phyloP scores from a whole-genome alignment of 1,140 invertebrate genomes.

The Colletes gigas region DNA sequence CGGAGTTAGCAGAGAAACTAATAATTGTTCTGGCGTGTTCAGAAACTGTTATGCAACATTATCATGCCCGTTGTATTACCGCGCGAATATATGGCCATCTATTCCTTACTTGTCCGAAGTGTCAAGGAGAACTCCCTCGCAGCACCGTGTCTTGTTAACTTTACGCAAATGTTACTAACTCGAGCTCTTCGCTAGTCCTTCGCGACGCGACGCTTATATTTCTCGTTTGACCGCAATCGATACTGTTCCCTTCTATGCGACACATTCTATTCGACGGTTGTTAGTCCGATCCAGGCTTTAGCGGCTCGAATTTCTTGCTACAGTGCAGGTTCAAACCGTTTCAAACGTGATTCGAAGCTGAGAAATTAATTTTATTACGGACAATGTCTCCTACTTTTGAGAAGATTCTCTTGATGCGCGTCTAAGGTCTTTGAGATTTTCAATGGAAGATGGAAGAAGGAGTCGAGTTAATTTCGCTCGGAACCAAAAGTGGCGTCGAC shows the following conservation, averaged over 20 bases:
- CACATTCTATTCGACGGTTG: too few relatives aligned
- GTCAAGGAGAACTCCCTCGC: background rate
- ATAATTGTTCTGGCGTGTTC: constrained; percentile 13
- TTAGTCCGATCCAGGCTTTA: too few relatives aligned
- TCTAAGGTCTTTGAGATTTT: too few relatives aligned
- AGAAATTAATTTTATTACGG: too few relatives aligned
- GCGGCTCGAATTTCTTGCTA: too few relatives aligned
- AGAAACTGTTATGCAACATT: background rate
- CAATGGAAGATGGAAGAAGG: too few relatives aligned
- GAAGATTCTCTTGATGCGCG: too few relatives aligned
- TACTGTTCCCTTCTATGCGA: background rate
- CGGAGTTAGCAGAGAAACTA: background rate
- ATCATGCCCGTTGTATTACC: background rate
- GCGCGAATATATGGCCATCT: constrained; percentile 2
- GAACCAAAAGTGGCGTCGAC: too few relatives aligned
- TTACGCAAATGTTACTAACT: background rate
- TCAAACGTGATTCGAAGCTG: too few relatives aligned
- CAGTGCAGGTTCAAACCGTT: too few relatives aligned
- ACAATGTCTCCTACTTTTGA: too few relatives aligned
- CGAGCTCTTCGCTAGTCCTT: background rate
- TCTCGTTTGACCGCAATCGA: background rate
- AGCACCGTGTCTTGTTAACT: background rate
- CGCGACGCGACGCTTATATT: background rate
- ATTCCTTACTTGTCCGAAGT: constrained; percentile 21
- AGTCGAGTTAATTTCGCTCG: too few relatives aligned